Conservation (phyloP, 2,797 vertebrate genomes). For the Diglossa cyanea region DNA sequence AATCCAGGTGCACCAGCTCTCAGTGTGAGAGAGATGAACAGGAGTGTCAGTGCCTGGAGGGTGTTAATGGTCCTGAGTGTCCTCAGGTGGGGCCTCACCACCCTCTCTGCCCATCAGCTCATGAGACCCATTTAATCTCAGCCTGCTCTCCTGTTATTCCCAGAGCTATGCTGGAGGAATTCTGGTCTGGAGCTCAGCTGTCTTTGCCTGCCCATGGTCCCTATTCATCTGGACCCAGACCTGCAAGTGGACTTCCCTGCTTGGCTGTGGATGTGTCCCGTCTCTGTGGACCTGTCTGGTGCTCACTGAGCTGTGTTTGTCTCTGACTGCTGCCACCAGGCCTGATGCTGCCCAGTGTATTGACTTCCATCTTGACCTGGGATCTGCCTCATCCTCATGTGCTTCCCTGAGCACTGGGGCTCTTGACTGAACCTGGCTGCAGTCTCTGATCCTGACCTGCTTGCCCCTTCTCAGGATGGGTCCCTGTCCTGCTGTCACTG, state of each 20-base stretch:
- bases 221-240: not conserved
- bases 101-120: not conserved
- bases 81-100: not conserved
- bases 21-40: not conserved
- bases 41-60: not conserved
- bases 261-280: fast-evolving
- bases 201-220: fast-evolving
- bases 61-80: not conserved
- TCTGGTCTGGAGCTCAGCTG: not conserved
- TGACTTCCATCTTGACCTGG: not conserved
- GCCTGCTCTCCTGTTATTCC: fast-evolving
- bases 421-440: not conserved
- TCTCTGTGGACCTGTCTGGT: not conserved
- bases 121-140: not conserved
- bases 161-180: not conserved
- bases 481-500: not conserved
- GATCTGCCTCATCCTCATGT: not conserved
- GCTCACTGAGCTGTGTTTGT: not conserved
- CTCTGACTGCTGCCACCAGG: not conserved
- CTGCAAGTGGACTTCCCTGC: not conserved
- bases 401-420: not conserved
- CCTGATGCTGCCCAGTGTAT: not conserved
- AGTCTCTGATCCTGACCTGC: not conserved
- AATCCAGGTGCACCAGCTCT: not conserved
- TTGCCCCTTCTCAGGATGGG: not conserved